These are phyloP conservation scores for Dryobates pubescens DNA, from an alignment of 2,797 vertebrate species.

Conservation along the genomic window DNA sequence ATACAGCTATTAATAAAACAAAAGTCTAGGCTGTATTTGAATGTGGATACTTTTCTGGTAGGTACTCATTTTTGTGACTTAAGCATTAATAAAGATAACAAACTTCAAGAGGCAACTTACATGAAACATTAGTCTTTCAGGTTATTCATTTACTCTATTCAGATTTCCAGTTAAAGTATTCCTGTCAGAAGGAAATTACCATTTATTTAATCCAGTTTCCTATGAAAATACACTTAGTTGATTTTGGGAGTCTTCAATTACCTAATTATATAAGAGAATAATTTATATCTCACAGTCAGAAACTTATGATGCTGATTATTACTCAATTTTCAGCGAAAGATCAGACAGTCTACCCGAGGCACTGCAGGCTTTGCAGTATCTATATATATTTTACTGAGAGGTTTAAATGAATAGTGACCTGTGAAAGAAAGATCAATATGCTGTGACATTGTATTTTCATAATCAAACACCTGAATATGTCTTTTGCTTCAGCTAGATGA, in stretches of 20 bases:
- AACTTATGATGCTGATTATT: constrained; percentile 70
- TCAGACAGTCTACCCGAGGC: constrained; percentile 36
- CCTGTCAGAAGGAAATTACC: constrained; percentile 51
- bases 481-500: constrained; percentile 63
- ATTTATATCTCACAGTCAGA: constrained; percentile 70
- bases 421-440: constrained; percentile 44
- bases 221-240: constrained; percentile 66
- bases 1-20: not conserved
- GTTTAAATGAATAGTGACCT: constrained; percentile 54
- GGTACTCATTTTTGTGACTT: constrained; percentile 43
- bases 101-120: constrained; percentile 39
- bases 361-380: constrained; percentile 58
- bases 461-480: constrained; percentile 55
- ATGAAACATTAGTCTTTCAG: constrained; percentile 34
- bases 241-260: constrained; percentile 75
- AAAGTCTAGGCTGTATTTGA: not conserved
- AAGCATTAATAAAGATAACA: not conserved
- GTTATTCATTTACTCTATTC: constrained; percentile 48
- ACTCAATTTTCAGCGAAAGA: constrained; percentile 68
- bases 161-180: constrained; percentile 64
- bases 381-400: constrained; percentile 62
- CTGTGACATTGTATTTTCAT: constrained; percentile 65
- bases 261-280: constrained; percentile 74
- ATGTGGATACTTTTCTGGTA: constrained; percentile 11
- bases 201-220: constrained; percentile 71